Percentiles rank a stretch among this genome's conserved stretches.
phyloP scores from a whole-genome alignment of 2,888 invertebrate species.

The Caenorhabditis wallacei region DNA sequence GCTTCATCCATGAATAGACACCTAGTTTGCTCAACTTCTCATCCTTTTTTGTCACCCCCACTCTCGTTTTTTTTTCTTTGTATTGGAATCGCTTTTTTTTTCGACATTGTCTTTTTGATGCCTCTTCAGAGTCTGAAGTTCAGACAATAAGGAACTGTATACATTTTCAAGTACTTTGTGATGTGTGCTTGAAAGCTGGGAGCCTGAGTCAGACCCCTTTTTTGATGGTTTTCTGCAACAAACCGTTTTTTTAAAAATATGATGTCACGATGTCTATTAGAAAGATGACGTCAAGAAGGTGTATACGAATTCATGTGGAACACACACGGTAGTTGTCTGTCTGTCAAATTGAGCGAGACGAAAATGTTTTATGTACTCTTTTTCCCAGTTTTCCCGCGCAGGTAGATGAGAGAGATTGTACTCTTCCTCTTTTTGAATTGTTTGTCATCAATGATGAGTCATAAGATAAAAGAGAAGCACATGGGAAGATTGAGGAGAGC shows the following conservation, averaged over 20 bases:
- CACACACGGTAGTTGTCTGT: not conserved
- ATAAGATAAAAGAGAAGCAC: constrained; percentile 10
- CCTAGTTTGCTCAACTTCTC: constrained; percentile 55
- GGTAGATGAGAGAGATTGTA: constrained; percentile 3
- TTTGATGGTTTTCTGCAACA: too few relatives aligned
- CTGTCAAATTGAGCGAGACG: constrained; percentile 2
- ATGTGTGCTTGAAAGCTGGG: not conserved
- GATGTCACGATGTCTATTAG: constrained; percentile 14
- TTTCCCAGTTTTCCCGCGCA: constrained; percentile 5
- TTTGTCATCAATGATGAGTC: constrained; percentile 47
- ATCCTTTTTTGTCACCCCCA: constrained; percentile 7
- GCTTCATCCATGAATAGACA: constrained; percentile 3
- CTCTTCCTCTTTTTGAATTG: constrained; percentile 2
- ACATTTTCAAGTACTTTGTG: not conserved
- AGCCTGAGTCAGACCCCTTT: not conserved
- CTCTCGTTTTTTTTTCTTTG: not conserved
- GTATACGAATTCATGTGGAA: constrained; percentile 33
- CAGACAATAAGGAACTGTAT: not conserved
- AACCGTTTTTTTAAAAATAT: not conserved
- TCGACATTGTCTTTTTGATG: not conserved
- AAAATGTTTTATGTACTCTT: constrained; percentile 29
- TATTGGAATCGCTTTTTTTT: not conserved
- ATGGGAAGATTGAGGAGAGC: not conserved
- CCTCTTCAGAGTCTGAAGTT: too few relatives aligned
- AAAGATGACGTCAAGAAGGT: constrained; percentile 1